phyloP scores from a whole-genome alignment of 2,113 vertebrate species.

The Sapayoa aenigma region DNA sequence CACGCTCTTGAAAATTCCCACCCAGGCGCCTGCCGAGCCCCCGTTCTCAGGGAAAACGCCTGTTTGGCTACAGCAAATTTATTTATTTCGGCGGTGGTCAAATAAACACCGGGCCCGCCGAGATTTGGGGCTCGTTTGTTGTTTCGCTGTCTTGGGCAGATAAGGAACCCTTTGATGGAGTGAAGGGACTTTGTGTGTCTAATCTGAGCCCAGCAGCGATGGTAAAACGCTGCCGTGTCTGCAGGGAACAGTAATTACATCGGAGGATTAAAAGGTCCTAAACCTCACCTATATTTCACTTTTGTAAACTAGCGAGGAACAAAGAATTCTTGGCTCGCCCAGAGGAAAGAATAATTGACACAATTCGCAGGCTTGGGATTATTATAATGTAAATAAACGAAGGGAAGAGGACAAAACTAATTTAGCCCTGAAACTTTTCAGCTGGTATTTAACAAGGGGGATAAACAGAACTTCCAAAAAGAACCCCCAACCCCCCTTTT shows the following conservation, averaged over 20 bases:
- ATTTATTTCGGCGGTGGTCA: constrained; percentile 22
- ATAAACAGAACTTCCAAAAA: not conserved
- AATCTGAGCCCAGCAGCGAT: constrained; percentile 75
- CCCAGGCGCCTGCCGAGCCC: constrained; percentile 6
- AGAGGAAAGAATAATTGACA: constrained; percentile 38
- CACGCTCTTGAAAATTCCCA: constrained; percentile 22
- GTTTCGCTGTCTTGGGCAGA: constrained; percentile 74
- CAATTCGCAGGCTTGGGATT: constrained; percentile 11
- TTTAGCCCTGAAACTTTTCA: not conserved
- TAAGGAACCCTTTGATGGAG: constrained; percentile 72
- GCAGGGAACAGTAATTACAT: constrained; percentile 75
- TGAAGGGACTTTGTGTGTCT: constrained; percentile 58
- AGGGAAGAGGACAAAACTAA: not conserved
- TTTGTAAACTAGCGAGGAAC: constrained; percentile 44
- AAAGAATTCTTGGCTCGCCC: constrained; percentile 40
- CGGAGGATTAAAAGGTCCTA: constrained; percentile 74
- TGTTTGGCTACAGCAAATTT: not conserved
- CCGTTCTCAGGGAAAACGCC: constrained; percentile 32
- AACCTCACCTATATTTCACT: constrained; percentile 68
- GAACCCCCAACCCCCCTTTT: not conserved
- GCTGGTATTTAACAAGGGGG: not conserved
- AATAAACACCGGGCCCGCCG: constrained; percentile 45
- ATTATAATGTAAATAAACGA: constrained; percentile 49
- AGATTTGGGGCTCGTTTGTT: constrained; percentile 55
- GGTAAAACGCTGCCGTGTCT: constrained; percentile 73